phyloP scores from a whole-genome alignment of 1,140 invertebrate genomes.

The Lethrus apterus region DNA sequence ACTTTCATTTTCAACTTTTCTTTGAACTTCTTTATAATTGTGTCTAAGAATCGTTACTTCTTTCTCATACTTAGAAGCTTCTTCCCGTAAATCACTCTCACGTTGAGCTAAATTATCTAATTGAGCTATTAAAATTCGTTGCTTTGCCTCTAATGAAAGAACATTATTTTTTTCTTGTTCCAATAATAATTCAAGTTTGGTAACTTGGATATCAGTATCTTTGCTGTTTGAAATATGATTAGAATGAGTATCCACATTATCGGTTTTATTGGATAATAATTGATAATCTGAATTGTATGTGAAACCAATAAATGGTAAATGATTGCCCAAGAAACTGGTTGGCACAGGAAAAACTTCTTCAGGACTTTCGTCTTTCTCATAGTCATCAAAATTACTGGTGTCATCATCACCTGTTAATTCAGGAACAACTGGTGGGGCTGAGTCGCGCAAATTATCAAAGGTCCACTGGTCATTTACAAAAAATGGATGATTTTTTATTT shows the following conservation, averaged over 20 bases:
- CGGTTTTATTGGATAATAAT: conserved; percentile 40
- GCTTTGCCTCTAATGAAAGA: conserved; percentile 66
- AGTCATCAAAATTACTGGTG: conserved; percentile 97
- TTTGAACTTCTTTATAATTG: conserved; percentile 82
- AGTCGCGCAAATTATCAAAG: conserved; percentile 90
- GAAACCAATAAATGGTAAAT: conserved; percentile 96
- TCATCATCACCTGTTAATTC: conserved; percentile 94
- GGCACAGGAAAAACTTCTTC: conserved; percentile 91
- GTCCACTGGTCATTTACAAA: conserved; percentile 97
- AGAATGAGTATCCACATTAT: conserved; percentile 52
- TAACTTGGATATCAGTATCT: conserved; percentile 49
- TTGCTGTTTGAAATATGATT: conserved; percentile 49
- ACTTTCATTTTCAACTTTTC: conserved; percentile 79
- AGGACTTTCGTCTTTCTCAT: conserved; percentile 83
- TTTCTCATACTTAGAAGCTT: conserved; percentile 74
- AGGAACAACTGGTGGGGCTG: conserved; percentile 93
- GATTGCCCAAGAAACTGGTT: conserved; percentile 97
- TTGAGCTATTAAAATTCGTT: conserved; percentile 60
- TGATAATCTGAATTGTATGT: conserved; percentile 93
- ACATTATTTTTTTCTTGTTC: conserved; percentile 62
- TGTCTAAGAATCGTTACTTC: conserved; percentile 76
- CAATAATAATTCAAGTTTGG: conserved; percentile 62
- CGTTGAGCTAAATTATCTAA: conserved; percentile 65
- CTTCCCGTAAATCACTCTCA: conserved; percentile 67
- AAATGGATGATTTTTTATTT: conserved; percentile 93